Evolutionary conservation across 2,888 invertebrate species (phyloP), one percentile per base, ranked within the genome.

Genomic region (Thereva nobilitata): DNA sequence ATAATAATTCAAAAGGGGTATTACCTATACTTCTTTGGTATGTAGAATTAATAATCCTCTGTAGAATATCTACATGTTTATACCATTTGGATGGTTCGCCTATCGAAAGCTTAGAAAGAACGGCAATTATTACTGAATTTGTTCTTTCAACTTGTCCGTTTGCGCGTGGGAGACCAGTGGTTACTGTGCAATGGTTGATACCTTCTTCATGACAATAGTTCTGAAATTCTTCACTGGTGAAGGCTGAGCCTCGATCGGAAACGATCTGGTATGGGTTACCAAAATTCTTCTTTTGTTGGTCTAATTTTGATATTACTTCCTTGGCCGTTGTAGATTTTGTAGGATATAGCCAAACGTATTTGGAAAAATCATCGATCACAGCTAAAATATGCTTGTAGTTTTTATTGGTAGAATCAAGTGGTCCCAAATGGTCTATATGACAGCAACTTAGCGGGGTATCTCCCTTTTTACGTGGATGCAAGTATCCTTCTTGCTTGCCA

Each of bases 381-480:
- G 75, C 74, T 0, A 78, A 71, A 1, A 78, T 72, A 50, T 78
- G 71, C 52, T 75, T 75, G 42, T 77, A 77, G 5, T 69, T 64
- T 55, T 76, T 76, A 3, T 68, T 70, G 0, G 76, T 77, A n/a
- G 71, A 68, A 0, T 70, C 65, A 54, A 76, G 34, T 1, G 76
- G 76, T 4, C 78, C 77, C 3, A 78, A 6, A 45, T 79, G 78
- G 52, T 78, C 77, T 4, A 75, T 52, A 55, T 77, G 76, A 6
- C 70, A 73, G 0, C 75, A 77, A 8, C 73, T 61, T 8, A 77
- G 55, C 4, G 76, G 76, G 1, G 8, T 34, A 5, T 52, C 53
- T 0, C 66, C 71, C n/a, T 59, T 40, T n/a, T n/a, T n/a, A n/a
- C n/a, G n/a, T n/a, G n/a, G n/a, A n/a, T n/a, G n/a, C n/a, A n/a